Evolutionary conservation across 1,140 invertebrate species (phyloP), one percentile per base, ranked within the genome.

Genomic region (Archegozetes longisetosus): DNA sequence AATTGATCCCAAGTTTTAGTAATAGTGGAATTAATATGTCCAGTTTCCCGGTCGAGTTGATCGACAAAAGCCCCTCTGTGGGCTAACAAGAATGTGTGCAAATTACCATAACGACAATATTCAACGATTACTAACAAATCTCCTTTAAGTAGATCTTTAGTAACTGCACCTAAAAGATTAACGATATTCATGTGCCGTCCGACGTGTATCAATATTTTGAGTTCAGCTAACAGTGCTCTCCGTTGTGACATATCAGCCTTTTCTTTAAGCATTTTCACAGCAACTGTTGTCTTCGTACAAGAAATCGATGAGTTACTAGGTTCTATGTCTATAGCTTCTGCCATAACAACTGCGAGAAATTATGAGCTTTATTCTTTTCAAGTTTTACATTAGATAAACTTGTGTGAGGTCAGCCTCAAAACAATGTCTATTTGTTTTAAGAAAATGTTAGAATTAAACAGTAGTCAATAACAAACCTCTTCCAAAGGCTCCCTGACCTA

Each of bases 121-220:
- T 96, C 90, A n/a, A 95, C 88, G 62, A 94, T 85, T 0, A 94
- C 86, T 61, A 84, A 74, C n/a, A 92, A 67, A 77, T 76, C 76
- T 91, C 90, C 81, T 79, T 89, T 90, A 1, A 80, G 79, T 55
- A 93, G 82, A 69, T 92, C 85, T 69, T 86, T 87, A 0, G 91
- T 95, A 59, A 86, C 88, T 24, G 91, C 92, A 52, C 92, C 92
- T 1, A 95, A 77, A 23, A 96, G 75, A 75, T 96, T 96, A 0
- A 95, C 86, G 24, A 96, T 89, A 70, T 96, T 96, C 0, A 95
- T 70, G 74, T 96, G 90, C 68, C 87, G 85, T 0, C 91, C 91
- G 60, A 96, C 77, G 73, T 95, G 88, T 17, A 89, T 84, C 82
- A 96, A 86, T 25, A 96, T 93, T 75, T 96, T 97, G 0, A 97